Base-by-base conservation (phyloP, 2,113 vertebrate species). In the Nothoprocta perdicaria region DNA sequence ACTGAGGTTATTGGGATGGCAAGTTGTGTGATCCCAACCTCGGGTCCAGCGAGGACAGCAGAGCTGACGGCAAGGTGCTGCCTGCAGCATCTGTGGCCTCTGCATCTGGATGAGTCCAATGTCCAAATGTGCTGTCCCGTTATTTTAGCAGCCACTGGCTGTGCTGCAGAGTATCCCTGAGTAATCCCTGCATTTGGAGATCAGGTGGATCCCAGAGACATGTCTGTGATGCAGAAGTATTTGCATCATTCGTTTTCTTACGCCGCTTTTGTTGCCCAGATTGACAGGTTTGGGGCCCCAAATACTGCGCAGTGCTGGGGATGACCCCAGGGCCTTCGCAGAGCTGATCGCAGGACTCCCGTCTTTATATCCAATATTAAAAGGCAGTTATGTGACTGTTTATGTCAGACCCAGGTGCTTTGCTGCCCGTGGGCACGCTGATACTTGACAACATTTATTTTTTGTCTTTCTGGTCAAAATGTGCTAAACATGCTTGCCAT, bases 381-480 rank as follows among this genome's bases (percentile, higher is more conserved):
- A 90, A 88, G 76, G 61, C 84, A 90, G 60, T 89, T 96, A 75
- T 35, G 40, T 85, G 75, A 48, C 89, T 95, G 75, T 91, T 93
- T 61, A 57, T 91, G 60, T 78, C 83, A 61, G 18, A 86, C 43
- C 79, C 52, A 89, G 73, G 80, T 95, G 84, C 80, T 92, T 91
- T 92, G 82, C 57, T 89, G 84, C 52, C 74, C 73, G 38, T 83
- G 62, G 75, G 79, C 10, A 2, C 67, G 66, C 66, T 86, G 68
- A 71, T 78, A 57, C n/a, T 80, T 72, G 68, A 72, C 31, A 38
- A 86, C 58, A 57, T 22, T 7, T 53, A 7, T 13, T 16, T 48
- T 75, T 92, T 23, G 1, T 9, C 21, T 80, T 75, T 81, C 63
- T 41, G 9, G 48, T 83, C 60, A 72, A 62, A 86, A 69, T 46